phyloP scores from a whole-genome alignment of 2,113 vertebrate genomes.

The Carassius auratus region DNA sequence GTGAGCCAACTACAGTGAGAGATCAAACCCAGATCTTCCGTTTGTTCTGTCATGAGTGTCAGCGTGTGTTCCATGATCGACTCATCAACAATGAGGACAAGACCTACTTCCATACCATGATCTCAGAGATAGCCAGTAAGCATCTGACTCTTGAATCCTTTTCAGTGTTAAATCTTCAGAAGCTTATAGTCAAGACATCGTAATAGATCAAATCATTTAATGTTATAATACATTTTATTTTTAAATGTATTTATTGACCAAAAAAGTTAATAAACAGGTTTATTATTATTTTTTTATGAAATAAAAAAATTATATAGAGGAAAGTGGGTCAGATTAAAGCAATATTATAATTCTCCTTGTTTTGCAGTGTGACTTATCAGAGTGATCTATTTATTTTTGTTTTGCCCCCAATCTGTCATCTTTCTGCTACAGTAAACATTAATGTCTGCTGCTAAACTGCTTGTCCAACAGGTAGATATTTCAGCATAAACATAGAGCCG shows the following conservation, averaged over 20 bases:
- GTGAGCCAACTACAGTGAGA: constrained; percentile 76
- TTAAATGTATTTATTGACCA: not conserved
- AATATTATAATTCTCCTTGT: not conserved
- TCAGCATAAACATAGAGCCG: constrained; percentile 77
- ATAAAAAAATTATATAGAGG: not conserved
- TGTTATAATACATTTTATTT: not conserved
- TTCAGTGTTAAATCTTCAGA: not conserved
- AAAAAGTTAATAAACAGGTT: not conserved
- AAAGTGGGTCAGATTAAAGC: not conserved
- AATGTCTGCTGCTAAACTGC: not conserved
- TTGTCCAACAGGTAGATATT: constrained; percentile 77
- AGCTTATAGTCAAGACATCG: not conserved
- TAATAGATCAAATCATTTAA: not conserved
- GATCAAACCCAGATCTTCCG: constrained; percentile 83
- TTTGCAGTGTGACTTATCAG: not conserved
- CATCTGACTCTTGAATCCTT: not conserved
- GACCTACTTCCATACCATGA: constrained; percentile 80
- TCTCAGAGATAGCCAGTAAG: constrained; percentile 85
- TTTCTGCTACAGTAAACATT: not conserved
- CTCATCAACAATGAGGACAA: constrained; percentile 86
- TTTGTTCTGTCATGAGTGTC: constrained; percentile 85
- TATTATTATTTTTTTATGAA: not conserved
- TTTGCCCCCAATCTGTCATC: constrained; percentile 12
- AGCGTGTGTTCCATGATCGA: constrained; percentile 84
- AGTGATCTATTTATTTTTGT: constrained; percentile 10